A percentile compares a stretch with the other conserved stretches of the same genome.
These are phyloP conservation scores for Hypotaenidia philippensis DNA, from an alignment of 2,797 vertebrate species.

Conservation along the genomic window DNA sequence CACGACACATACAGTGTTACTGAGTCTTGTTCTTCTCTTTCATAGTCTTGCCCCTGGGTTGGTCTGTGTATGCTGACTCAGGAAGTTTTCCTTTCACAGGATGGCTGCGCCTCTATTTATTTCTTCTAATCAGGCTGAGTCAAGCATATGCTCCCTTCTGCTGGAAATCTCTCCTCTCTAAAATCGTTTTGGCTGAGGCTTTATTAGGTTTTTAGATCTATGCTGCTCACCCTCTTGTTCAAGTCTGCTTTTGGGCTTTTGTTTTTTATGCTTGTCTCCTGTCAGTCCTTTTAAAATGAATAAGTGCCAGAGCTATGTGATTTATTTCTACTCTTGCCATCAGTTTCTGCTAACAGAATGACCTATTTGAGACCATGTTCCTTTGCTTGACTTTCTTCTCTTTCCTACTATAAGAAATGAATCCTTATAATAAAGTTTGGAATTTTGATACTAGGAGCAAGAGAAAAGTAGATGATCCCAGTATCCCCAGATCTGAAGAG, in stretches of 20 bases:
- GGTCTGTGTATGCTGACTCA: neutral
- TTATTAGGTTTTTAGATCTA: conserved; percentile 74
- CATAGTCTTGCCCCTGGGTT: neutral
- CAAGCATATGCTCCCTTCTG: conserved; percentile 3
- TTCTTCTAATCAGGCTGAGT: conserved; percentile 61
- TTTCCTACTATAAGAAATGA: conserved; percentile 32
- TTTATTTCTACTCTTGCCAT: conserved; percentile 83
- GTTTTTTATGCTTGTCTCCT: conserved; percentile 79
- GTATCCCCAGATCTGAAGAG: neutral
- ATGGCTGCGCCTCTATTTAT: conserved; percentile 65
- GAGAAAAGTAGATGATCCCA: neutral
- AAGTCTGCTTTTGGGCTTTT: conserved; percentile 75
- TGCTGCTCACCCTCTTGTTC: conserved; percentile 62
- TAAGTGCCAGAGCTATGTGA: conserved; percentile 72
- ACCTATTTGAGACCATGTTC: conserved; percentile 70
- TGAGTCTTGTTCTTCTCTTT: neutral
- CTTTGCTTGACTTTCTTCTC: conserved; percentile 55
- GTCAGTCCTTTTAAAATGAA: conserved; percentile 73
- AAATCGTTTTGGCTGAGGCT: conserved; percentile 67
- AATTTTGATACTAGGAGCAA: conserved; percentile 12
- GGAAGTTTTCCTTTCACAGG: conserved; percentile 3
- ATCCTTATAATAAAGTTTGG: conserved; percentile 42
- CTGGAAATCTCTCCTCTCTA: conserved; percentile 21
- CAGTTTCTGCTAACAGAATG: conserved; percentile 78
- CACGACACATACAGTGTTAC: neutral